Base-by-base conservation (phyloP, 2,113 vertebrate genomes). In the Natator depressus region DNA sequence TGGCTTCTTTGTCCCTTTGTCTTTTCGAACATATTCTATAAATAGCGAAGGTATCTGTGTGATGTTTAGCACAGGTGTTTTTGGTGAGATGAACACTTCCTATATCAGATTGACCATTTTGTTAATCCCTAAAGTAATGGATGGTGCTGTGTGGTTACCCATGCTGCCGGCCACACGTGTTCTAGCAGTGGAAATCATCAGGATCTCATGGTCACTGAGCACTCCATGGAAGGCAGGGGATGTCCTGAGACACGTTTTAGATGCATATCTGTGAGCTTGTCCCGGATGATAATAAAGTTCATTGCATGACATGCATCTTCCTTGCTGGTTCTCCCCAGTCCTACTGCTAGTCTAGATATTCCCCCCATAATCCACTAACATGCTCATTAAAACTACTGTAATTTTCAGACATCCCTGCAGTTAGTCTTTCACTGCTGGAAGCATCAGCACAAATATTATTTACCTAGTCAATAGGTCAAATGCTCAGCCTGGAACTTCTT, bases 261-360 rank as follows among this genome's bases (percentile, higher is more conserved):
- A 75, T 0, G 2, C 84, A 86, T 72, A 92, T 91, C 89, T 76
- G 90, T 0, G 82, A 1, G 0, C 87, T 86, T 78, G 72, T 72
- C 84, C 83, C n/a, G 80, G 80, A 84, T 8, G 13, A 19, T 84
- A n/a, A 85, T 65, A 94, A 4, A 91, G 92, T 92, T 96, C 86
- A 93, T 96, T 96, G 87, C 80, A 69, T 97, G 94, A 97, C 92
- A 93, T 94, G 91, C 90, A 95, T 96, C 82, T 96, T 93, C 89
- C 83, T 93, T 24, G 0, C 81, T 94, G 88, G 72, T 59, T 97
- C 57, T 93, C 91, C 82, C 0, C 0, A 49, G 78, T 93, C 92
- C 84, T 65, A 62, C 85, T 89, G 55, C 82, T 90, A 88, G 78
- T 14, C 87, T 80, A 79, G 65, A 57, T 95, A 50, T 81, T 89